These are phyloP conservation scores for Dasysyrphus albostriatus DNA, from an alignment of 2,888 invertebrate species.

Conservation along the genomic window DNA sequence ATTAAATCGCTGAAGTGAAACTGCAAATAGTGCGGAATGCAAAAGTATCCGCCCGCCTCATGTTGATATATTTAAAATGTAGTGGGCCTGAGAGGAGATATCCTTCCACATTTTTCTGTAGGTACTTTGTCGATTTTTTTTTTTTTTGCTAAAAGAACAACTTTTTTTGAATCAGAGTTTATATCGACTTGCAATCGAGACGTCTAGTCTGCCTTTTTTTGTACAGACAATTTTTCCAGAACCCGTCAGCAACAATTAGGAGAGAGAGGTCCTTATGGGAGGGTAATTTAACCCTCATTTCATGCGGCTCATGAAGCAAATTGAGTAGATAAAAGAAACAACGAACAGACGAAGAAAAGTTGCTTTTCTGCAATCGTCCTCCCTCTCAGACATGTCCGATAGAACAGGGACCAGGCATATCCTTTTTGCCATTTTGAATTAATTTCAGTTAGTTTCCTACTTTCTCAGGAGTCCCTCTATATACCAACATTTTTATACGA, in stretches of 20 bases:
- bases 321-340: conserved; percentile 70
- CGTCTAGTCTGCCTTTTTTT: conserved; percentile 69
- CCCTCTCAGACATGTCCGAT: neutral
- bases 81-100: conserved; percentile 32
- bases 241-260: conserved; percentile 64
- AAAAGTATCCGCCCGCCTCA: conserved; percentile 39
- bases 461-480: neutral
- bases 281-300: conserved; percentile 64
- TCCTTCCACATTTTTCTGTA: conserved; percentile 24
- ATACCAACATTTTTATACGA: no score
- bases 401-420: conserved; percentile 37
- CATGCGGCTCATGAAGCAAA: conserved; percentile 75
- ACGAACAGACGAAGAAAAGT: conserved; percentile 43
- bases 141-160: neutral
- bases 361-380: conserved; percentile 58
- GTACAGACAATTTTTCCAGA: conserved; percentile 33
- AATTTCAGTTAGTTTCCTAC: conserved; percentile 54
- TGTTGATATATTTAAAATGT: conserved; percentile 68
- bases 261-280: conserved; percentile 34
- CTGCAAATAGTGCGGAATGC: conserved; percentile 75
- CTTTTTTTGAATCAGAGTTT: conserved; percentile 50
- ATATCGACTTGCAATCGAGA: conserved; percentile 75
- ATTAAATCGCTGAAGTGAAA: conserved; percentile 69
- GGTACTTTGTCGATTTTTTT: conserved; percentile 13
- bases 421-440: conserved; percentile 73